Conservation (phyloP, 2,888 invertebrate species). For the Isotomurus palustris region DNA sequence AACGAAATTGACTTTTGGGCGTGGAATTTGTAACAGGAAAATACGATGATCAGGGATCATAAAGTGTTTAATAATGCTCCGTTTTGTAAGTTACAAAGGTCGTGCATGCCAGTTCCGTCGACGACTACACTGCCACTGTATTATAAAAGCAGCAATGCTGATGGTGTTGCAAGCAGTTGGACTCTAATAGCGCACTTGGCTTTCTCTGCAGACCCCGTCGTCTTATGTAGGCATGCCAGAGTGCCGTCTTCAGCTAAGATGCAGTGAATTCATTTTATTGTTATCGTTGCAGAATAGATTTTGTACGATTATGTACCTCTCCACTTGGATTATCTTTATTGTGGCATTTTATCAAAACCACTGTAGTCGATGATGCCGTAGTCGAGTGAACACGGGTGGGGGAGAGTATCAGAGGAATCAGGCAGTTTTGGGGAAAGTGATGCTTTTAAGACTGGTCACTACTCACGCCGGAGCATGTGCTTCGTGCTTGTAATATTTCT, state of each 20-base stretch:
- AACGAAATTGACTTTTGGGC: slow-evolving; percentile 9
- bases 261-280: slow-evolving; percentile 13
- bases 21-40: slow-evolving; percentile 12
- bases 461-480: not conserved
- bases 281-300: slow-evolving; percentile 14
- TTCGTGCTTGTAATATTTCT: slow-evolving; percentile 12
- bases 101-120: not conserved
- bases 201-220: too few species aligned
- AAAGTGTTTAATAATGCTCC: slow-evolving; percentile 21
- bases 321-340: slow-evolving; percentile 15
- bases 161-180: too few species aligned
- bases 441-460: too few species aligned
- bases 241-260: not conserved
- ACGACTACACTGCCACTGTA: not conserved
- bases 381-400: not conserved
- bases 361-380: not conserved
- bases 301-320: slow-evolving; percentile 12
- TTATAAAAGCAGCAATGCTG: not conserved
- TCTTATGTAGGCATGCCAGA: too few species aligned
- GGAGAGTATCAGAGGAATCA: too few species aligned
- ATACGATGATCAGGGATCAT: slow-evolving; percentile 15
- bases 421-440: too few species aligned
- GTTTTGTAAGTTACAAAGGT: not conserved
- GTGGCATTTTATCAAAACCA: slow-evolving; percentile 15
- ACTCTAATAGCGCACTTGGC: too few species aligned